Conservation (phyloP, 2,113 vertebrate genomes). For the Leptobrachium leishanense region DNA sequence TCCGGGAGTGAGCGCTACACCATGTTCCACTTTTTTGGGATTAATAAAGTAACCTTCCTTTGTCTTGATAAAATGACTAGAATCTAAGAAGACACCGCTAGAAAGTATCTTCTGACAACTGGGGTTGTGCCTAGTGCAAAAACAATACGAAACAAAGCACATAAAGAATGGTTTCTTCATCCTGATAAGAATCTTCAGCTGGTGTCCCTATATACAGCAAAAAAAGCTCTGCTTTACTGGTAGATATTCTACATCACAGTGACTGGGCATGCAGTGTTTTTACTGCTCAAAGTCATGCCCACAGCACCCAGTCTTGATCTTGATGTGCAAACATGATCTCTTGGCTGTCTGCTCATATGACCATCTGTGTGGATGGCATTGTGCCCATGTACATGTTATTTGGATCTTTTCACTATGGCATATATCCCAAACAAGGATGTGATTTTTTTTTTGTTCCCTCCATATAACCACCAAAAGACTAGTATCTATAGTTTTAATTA, state of each 20-base stretch:
- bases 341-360: conserved; percentile 79
- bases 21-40: too few relatives aligned
- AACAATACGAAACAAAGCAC: too few relatives aligned
- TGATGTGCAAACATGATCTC: conserved; percentile 83
- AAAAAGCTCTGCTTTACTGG: conserved; percentile 7
- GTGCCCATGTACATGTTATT: conserved; percentile 79
- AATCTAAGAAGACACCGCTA: too few relatives aligned
- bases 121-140: too few relatives aligned
- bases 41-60: too few relatives aligned
- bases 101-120: too few relatives aligned
- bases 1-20: too few relatives aligned
- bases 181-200: conserved; percentile 1
- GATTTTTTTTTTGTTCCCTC: conserved; percentile 52
- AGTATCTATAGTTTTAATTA: not conserved
- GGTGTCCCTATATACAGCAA: not conserved
- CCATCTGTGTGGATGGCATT: conserved; percentile 82
- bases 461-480: conserved; percentile 13
- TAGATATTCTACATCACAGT: conserved; percentile 19
- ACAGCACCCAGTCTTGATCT: conserved; percentile 73
- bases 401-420: conserved; percentile 79
- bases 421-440: conserved; percentile 79
- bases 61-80: too few relatives aligned
- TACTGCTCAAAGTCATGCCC: conserved; percentile 80
- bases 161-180: not conserved
- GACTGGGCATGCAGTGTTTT: conserved; percentile 39